Base-by-base conservation (phyloP, 2,113 vertebrate genomes). In the Salvator merianae region DNA sequence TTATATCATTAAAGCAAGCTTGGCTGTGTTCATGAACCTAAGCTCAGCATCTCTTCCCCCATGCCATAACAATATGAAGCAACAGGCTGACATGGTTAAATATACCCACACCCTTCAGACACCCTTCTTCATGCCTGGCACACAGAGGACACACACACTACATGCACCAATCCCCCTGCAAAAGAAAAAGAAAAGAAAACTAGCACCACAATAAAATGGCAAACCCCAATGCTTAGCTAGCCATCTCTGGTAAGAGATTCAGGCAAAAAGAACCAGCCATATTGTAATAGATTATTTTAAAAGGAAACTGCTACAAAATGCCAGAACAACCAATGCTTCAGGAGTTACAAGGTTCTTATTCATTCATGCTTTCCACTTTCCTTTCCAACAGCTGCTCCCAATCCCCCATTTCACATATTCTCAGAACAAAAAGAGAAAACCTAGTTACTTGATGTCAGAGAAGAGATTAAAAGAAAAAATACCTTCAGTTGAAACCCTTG, bases 51-150 rank as follows among this genome's bases (percentile, higher is more conserved):
- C 20, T 43, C 24, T 73, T 75, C 79, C 62, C 36, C 34, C 72
- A 59, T 13, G 53, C 38, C 65, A 40, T 66, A 5, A 20, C 55
- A 85, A 32, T 81, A 5, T 4, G 2, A 22, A 14, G 53, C 26
- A 65, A 84, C 55, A 4, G 12, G 0, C 84, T 72, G n/a, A 38
- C 13, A 43, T 43, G 20, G 20, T 73, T 73, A 84, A 69, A 84
- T 36, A 62, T 36, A 43, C 28, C 40, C 53, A 79, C 32, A 79
- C 53, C 63, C 8, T 47, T 2, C 20, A 89, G 85, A 0, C 16
- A 76, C 79, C 87, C 85, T 87, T 85, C 90, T 87, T 84, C 80
- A 90, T 1, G 84, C 88, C 88, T 47, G 12, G 83, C 1, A 0
- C 81, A 88, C 74, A 84, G 28, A 86, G 81, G 72, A 70, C 65